Conservation (phyloP, 2,888 invertebrate genomes). For the Andrena marginata region DNA sequence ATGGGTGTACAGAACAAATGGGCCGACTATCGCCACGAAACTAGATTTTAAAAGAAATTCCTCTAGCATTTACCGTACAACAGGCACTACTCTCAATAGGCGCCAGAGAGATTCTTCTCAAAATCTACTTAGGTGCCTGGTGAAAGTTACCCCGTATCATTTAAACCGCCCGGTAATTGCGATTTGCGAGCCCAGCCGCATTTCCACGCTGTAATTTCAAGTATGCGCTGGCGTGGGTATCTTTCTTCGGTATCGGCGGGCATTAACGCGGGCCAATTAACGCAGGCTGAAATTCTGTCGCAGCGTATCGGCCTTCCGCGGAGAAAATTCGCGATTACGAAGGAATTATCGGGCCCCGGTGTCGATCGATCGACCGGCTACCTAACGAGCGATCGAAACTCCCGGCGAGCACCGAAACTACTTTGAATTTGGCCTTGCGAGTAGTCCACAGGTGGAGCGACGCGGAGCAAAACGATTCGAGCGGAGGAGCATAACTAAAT, state of each 20-base stretch:
- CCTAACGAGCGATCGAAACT: no score
- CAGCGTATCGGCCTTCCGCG: not conserved
- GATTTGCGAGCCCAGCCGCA: not conserved
- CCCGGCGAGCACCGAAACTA: no score
- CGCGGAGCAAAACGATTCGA: not conserved
- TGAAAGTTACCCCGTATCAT: not conserved
- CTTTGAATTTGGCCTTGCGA: no score
- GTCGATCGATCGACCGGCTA: not conserved
- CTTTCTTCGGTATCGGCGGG: conserved; percentile 39
- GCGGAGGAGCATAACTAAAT: conserved; percentile 28
- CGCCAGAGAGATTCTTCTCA: no score
- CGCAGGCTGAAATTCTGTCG: conserved; percentile 24
- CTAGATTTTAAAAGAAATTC: no score
- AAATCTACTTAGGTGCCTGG: no score
- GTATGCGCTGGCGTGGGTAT: conserved; percentile 31
- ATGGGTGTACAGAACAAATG: not conserved
- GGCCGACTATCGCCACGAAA: no score
- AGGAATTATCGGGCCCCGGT: conserved; percentile 20
- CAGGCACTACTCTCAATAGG: no score
- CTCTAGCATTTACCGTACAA: no score
- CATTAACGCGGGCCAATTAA: conserved; percentile 44
- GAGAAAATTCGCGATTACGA: conserved; percentile 26
- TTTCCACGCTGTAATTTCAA: conserved; percentile 27
- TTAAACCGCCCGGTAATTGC: conserved; percentile 7
- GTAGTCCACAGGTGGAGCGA: not conserved